A percentile compares a stretch with the other conserved stretches of the same genome.
These are phyloP conservation scores for Orchesellides sinensis DNA, from an alignment of 2,888 invertebrate genomes.

Conservation along the genomic window DNA sequence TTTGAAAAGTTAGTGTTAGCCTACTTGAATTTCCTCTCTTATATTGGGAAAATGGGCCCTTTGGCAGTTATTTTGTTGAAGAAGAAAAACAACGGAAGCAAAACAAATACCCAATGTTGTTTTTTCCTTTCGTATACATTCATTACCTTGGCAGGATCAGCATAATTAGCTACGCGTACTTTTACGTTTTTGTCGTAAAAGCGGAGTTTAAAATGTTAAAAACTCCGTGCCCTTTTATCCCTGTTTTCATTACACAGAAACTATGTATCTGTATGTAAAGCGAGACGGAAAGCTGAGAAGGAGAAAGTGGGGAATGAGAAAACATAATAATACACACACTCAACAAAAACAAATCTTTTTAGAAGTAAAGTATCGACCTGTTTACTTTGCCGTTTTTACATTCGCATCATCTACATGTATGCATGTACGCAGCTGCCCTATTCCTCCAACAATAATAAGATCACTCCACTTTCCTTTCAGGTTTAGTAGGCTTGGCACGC, in stretches of 20 bases:
- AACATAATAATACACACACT: slow-evolving; percentile 1
- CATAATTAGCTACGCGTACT: slow-evolving; percentile 40
- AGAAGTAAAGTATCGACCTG: slow-evolving; percentile 50
- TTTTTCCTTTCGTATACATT: slow-evolving; percentile 15
- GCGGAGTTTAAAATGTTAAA: not conserved
- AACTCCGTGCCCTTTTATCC: not conserved
- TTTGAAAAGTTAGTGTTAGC: not conserved
- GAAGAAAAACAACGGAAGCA: slow-evolving; percentile 69
- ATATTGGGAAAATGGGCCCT: slow-evolving; percentile 24
- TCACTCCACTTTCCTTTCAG: slow-evolving; percentile 15
- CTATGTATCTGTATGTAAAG: not conserved
- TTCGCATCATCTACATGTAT: slow-evolving; percentile 10
- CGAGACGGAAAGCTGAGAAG: not conserved
- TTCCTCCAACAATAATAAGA: slow-evolving; percentile 32
- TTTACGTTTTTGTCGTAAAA: slow-evolving; percentile 12
- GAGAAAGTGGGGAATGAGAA: slow-evolving; percentile 22
- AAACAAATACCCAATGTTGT: slow-evolving; percentile 33
- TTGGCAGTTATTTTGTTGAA: slow-evolving; percentile 1
- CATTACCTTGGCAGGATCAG: slow-evolving; percentile 42
- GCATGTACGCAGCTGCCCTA: not conserved
- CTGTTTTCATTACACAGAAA: not conserved
- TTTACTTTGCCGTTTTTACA: slow-evolving; percentile 22
- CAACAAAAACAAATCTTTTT: slow-evolving; percentile 28
- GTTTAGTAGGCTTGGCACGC: slow-evolving; percentile 50
- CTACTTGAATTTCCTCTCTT: slow-evolving; percentile 15